Conservation (phyloP, 2,797 vertebrate genomes). For the Parauchenoglanis punctatus region DNA sequence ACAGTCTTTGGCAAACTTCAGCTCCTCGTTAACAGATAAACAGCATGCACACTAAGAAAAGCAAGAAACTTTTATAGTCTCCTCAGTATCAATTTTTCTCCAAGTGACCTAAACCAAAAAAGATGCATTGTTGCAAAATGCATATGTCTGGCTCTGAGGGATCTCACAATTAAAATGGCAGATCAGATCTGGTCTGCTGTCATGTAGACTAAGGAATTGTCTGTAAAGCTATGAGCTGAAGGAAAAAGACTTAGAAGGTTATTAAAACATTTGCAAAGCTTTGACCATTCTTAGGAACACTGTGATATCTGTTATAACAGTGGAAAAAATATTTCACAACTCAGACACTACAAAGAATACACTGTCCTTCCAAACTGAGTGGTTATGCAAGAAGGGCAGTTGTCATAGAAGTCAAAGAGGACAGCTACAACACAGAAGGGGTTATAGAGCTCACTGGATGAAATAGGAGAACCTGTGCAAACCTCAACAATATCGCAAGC, state of each 20-base stretch:
- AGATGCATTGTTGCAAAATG: not conserved
- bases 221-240: not conserved
- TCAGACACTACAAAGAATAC: not conserved
- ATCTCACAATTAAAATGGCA: not conserved
- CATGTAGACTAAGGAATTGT: not conserved
- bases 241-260: not conserved
- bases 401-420: not conserved
- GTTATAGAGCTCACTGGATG: not conserved
- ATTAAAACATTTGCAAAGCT: not conserved
- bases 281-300: not conserved
- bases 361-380: not conserved
- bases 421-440: not conserved
- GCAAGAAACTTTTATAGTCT: not conserved
- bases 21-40: not conserved
- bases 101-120: not conserved
- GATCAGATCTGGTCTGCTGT: not conserved
- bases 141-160: not conserved
- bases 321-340: not conserved
- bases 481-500: not conserved
- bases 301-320: not conserved
- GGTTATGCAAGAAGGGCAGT: not conserved
- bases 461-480: not conserved
- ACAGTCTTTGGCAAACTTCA: not conserved
- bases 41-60: not conserved
- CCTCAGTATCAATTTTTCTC: not conserved